Percentiles rank a stretch among this genome's conserved stretches.
phyloP scores from a whole-genome alignment of 2,113 vertebrate species.

The Neodon shergylaensis region DNA sequence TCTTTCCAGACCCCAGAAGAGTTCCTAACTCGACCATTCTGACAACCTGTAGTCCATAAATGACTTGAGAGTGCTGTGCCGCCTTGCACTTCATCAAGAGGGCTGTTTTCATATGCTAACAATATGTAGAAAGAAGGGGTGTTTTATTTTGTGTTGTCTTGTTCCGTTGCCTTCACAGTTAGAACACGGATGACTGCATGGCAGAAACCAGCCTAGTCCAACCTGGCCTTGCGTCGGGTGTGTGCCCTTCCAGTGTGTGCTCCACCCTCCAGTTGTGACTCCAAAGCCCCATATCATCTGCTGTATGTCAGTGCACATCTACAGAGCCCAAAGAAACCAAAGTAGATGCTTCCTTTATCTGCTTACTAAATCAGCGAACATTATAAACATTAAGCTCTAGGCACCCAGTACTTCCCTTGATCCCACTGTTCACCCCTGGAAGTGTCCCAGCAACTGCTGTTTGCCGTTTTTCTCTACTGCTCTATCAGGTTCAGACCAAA shows the following conservation, averaged over 20 bases:
- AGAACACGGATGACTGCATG: background rate
- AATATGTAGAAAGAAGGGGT: rapidly evolving
- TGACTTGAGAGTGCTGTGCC: background rate
- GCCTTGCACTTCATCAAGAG: background rate
- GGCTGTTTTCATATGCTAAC: background rate
- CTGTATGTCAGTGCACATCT: background rate
- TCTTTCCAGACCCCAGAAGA: background rate
- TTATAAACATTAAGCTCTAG: background rate
- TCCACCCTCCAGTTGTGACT: background rate
- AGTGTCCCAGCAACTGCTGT: background rate
- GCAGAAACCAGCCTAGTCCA: background rate
- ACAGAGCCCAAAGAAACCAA: background rate
- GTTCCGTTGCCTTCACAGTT: background rate
- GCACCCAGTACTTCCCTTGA: background rate
- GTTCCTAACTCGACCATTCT: background rate
- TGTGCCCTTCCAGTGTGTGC: rapidly evolving
- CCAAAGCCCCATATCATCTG: background rate
- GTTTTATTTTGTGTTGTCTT: background rate
- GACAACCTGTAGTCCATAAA: background rate
- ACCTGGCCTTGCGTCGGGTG: rapidly evolving
- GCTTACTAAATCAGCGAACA: background rate
- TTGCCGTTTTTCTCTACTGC: background rate
- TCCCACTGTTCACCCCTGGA: background rate
- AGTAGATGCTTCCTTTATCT: background rate
- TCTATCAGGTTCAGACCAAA: background rate